phyloP scores from a whole-genome alignment of 1,140 invertebrate genomes.

The Nasonia longicornis region DNA sequence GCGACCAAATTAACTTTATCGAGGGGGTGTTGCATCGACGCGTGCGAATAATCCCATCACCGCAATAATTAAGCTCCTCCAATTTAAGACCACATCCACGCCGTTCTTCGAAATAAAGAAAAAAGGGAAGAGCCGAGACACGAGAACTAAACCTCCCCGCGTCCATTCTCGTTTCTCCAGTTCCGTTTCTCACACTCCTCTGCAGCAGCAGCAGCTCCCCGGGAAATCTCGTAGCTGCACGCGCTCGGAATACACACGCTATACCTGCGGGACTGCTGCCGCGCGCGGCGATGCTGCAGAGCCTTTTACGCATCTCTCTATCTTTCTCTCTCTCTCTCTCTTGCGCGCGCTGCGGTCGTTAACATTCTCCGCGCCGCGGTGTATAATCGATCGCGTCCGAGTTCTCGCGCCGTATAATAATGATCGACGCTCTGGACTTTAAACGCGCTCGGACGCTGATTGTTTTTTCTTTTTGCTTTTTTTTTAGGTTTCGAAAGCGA shows the following conservation, averaged over 20 bases:
- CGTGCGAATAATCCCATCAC: too few species aligned
- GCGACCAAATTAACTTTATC: too few species aligned
- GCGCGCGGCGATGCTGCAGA: neutral
- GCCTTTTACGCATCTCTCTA: conserved; percentile 9
- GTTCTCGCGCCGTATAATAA: neutral
- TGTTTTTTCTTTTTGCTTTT: too few species aligned
- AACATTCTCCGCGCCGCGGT: neutral
- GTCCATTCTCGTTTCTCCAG: neutral
- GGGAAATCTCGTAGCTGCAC: neutral
- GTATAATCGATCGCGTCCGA: neutral
- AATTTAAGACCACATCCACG: too few species aligned
- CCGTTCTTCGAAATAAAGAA: too few species aligned
- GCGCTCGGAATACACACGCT: neutral
- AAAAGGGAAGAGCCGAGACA: too few species aligned
- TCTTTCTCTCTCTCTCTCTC: neutral
- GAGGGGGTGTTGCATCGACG: too few species aligned
- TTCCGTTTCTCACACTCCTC: too few species aligned
- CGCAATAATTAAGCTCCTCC: too few species aligned
- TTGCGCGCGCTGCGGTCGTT: neutral
- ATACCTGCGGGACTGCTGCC: neutral
- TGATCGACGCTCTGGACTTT: too few species aligned
- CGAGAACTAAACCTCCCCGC: neutral
- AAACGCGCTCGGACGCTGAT: too few species aligned
- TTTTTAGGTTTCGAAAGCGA: too few species aligned
- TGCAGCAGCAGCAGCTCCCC: neutral